Percentiles rank a stretch among this genome's conserved stretches.
These are phyloP conservation scores for Thera obeliscata DNA, from an alignment of 2,888 invertebrate genomes.

Conservation along the genomic window DNA sequence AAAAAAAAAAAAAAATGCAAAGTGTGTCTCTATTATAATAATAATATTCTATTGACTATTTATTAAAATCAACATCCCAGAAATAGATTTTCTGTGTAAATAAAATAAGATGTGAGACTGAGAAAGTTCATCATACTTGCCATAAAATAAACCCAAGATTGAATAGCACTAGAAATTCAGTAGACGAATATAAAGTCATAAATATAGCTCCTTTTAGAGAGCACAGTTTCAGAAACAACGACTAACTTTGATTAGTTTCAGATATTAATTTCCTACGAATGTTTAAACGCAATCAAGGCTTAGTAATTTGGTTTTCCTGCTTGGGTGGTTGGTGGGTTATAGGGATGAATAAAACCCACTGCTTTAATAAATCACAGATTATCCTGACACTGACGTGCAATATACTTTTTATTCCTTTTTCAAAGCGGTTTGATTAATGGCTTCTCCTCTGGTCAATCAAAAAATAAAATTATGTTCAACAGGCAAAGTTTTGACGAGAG, in stretches of 20 bases:
- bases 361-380: slow-evolving; percentile 33
- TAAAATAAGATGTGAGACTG: not conserved
- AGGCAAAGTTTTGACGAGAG: not conserved
- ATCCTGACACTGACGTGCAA: slow-evolving; percentile 31
- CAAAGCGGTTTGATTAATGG: slow-evolving; percentile 27
- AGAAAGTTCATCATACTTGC: not conserved
- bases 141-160: not conserved
- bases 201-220: slow-evolving; percentile 3
- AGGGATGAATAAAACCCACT: slow-evolving; percentile 19
- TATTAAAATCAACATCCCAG: not conserved
- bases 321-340: slow-evolving; percentile 14
- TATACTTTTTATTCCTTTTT: slow-evolving; percentile 30
- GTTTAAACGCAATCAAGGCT: slow-evolving; percentile 62
- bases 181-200: slow-evolving; percentile 10
- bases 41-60: too few relatives aligned
- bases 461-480: slow-evolving; percentile 12
- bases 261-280: slow-evolving; percentile 67
- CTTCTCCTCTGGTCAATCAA: slow-evolving; percentile 17
- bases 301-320: slow-evolving; percentile 36
- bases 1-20: too few relatives aligned
- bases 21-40: too few relatives aligned
- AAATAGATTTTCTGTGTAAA: not conserved
- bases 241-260: slow-evolving; percentile 73
- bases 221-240: slow-evolving; percentile 49
- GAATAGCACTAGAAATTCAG: slow-evolving; percentile 7